These are phyloP conservation scores for Pentalonia nigronervosa DNA, from an alignment of 1,140 invertebrate genomes.

Conservation along the genomic window DNA sequence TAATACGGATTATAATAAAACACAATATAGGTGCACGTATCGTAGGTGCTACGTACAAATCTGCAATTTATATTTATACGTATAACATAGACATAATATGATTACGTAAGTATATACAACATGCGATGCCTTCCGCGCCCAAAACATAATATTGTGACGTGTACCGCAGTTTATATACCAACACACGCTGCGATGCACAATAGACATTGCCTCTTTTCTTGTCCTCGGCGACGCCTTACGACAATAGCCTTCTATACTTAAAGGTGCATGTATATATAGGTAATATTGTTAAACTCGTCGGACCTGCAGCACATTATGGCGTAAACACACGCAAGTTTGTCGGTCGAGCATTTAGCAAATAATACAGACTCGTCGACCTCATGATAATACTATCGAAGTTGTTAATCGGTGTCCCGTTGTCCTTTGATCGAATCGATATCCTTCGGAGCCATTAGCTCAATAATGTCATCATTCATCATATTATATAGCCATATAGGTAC, in stretches of 20 bases:
- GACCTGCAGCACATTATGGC: neutral
- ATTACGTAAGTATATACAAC: neutral
- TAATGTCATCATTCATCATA: neutral
- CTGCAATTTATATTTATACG: neutral
- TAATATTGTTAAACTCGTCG: neutral
- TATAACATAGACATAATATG: neutral
- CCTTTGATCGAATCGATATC: neutral
- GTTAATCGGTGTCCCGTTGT: slow-evolving; percentile 4
- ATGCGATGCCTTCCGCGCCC: neutral
- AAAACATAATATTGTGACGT: slow-evolving; percentile 13
- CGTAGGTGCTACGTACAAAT: neutral
- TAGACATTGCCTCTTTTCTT: neutral
- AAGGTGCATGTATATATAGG: neutral
- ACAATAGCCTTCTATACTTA: neutral
- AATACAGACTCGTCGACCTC: neutral
- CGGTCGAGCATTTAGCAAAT: neutral
- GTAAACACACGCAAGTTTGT: neutral
- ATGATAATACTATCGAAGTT: neutral
- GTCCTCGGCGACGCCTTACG: neutral
- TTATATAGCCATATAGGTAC: too few species aligned
- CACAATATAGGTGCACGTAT: too few species aligned
- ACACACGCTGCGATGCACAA: neutral
- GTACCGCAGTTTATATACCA: neutral
- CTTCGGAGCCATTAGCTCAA: neutral
- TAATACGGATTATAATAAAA: neutral